A percentile compares a stretch with the other conserved stretches of the same genome.
Conservation (phyloP, 2,797 vertebrate genomes). For the Spinus olivaceus region DNA sequence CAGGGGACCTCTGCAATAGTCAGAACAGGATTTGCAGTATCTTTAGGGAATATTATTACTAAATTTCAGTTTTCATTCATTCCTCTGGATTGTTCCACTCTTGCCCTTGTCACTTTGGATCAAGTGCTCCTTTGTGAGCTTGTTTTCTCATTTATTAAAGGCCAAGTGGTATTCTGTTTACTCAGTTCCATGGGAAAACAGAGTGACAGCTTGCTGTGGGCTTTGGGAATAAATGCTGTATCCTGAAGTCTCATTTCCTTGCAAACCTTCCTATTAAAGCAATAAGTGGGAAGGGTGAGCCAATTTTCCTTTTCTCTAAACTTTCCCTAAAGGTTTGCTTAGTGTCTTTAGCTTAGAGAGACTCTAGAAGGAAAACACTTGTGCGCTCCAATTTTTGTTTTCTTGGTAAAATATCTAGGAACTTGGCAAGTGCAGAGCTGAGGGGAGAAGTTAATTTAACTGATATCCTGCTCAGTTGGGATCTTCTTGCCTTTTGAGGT, state of each 20-base stretch:
- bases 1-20: not conserved
- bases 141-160: conserved; percentile 28
- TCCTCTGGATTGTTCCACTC: not conserved
- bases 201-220: not conserved
- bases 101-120: conserved; percentile 26
- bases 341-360: conserved; percentile 7
- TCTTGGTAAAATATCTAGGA: conserved; percentile 19
- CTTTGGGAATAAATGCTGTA: not conserved
- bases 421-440: conserved; percentile 3
- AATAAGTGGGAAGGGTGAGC: not conserved
- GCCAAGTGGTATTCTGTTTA: conserved; percentile 18
- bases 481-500: not conserved
- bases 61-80: conserved; percentile 18
- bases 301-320: not conserved
- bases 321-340: conserved; percentile 18
- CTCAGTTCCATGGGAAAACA: not conserved
- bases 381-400: not conserved
- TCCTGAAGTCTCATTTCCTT: conserved; percentile 27
- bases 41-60: not conserved
- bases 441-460: conserved; percentile 28
- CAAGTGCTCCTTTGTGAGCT: not conserved
- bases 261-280: not conserved
- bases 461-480: not conserved
- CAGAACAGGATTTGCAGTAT: not conserved
- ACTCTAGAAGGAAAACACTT: not conserved